Conservation (phyloP, 2,797 vertebrate genomes). For the Spheniscus humboldti region DNA sequence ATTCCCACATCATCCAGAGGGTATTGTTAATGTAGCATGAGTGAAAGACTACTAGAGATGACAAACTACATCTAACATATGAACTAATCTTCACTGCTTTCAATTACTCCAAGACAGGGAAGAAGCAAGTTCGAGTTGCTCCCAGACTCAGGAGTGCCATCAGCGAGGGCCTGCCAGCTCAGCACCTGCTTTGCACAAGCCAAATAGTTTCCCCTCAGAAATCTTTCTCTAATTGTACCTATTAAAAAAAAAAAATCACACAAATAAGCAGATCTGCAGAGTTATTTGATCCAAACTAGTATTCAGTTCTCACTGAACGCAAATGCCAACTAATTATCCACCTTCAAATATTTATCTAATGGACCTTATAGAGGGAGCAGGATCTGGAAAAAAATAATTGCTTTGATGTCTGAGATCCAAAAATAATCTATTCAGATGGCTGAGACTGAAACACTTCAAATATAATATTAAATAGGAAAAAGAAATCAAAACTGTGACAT, state of each 20-base stretch:
- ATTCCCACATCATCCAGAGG: not conserved
- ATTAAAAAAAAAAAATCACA: not conserved
- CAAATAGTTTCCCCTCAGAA: not conserved
- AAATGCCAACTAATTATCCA: not conserved
- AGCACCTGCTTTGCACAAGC: not conserved
- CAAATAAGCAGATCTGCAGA: not conserved
- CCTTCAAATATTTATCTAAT: not conserved
- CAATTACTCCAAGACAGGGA: not conserved
- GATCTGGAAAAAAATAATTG: not conserved
- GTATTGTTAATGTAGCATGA: not conserved
- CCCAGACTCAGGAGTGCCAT: not conserved
- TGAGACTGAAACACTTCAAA: not conserved
- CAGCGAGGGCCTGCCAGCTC: not conserved
- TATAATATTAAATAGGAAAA: not conserved
- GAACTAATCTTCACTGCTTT: not conserved
- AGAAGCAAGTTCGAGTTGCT: not conserved
- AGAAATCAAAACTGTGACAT: not conserved
- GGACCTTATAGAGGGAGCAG: not conserved
- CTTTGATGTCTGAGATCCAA: not conserved
- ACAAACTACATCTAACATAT: not conserved
- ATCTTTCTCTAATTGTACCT: not conserved
- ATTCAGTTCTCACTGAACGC: accelerated
- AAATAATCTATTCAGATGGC: not conserved
- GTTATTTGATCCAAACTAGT: not conserved
- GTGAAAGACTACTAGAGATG: not conserved